A percentile compares a stretch with the other conserved stretches of the same genome.
Evolutionary conservation across 2,113 vertebrate genomes (phyloP).

Genomic region (Scolopax mira): DNA sequence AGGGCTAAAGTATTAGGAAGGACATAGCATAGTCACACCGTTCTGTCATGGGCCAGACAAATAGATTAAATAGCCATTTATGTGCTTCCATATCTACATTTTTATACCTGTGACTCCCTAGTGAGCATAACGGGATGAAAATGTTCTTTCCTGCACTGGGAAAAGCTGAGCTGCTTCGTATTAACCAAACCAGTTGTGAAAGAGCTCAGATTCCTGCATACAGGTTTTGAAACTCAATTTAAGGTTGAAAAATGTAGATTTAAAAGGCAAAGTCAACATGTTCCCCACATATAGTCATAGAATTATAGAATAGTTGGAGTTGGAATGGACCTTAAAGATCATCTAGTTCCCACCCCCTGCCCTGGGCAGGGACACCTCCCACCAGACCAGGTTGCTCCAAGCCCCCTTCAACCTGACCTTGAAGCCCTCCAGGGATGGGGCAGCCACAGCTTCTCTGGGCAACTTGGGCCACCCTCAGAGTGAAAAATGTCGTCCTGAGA

Average conservation of each 20-base stretch:
- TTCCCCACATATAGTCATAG: rapidly evolving
- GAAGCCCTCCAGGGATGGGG: too few relatives aligned
- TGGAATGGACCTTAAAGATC: too few relatives aligned
- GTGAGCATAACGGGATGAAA: background rate
- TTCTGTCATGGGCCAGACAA: background rate
- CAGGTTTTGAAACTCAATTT: background rate
- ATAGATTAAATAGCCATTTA: background rate
- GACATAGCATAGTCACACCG: background rate
- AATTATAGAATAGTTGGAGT: too few relatives aligned
- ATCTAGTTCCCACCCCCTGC: too few relatives aligned
- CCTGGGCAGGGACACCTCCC: too few relatives aligned
- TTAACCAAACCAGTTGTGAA: background rate
- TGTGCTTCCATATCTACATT: background rate
- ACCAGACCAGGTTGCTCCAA: too few relatives aligned
- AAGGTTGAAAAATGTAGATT: background rate
- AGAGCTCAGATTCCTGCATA: background rate
- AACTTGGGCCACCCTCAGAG: too few relatives aligned
- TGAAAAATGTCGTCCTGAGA: too few relatives aligned
- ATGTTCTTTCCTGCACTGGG: background rate
- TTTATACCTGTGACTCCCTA: background rate
- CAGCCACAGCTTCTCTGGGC: too few relatives aligned
- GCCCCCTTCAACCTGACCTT: too few relatives aligned
- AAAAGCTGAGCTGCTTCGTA: background rate
- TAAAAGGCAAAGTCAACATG: background rate
- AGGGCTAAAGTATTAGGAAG: background rate